Conservation (phyloP, 2,113 vertebrate species). For the Carassius auratus region DNA sequence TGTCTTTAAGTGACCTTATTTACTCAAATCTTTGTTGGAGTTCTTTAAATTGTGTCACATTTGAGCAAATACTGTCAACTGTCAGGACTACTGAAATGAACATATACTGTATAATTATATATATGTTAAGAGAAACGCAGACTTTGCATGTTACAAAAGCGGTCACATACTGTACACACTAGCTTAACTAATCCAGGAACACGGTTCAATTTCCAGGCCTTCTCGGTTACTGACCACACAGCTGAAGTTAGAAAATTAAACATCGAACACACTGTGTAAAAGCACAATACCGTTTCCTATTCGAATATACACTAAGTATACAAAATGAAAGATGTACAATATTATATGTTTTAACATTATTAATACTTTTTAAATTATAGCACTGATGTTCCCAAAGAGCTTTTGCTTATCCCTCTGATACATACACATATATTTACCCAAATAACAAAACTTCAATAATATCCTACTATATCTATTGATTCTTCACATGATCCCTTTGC, state of each 20-base stretch:
- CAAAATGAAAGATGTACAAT: slow-evolving; percentile 65
- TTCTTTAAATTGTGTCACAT: background rate
- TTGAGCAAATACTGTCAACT: background rate
- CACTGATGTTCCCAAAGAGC: slow-evolving; percentile 60
- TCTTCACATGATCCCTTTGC: slow-evolving; percentile 69
- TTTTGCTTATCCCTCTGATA: slow-evolving; percentile 52
- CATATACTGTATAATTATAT: background rate
- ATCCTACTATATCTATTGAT: slow-evolving; percentile 59
- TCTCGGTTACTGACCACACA: slow-evolving; percentile 40
- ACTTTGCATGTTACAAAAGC: slow-evolving; percentile 40
- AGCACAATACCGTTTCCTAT: slow-evolving; percentile 49
- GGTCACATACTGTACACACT: background rate
- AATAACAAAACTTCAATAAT: slow-evolving; percentile 66
- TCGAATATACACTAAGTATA: slow-evolving; percentile 64
- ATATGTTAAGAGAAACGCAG: background rate
- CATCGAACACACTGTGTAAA: slow-evolving; percentile 44
- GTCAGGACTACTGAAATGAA: slow-evolving; percentile 4
- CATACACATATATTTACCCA: slow-evolving; percentile 63
- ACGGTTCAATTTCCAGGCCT: background rate
- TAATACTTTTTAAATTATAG: slow-evolving; percentile 71
- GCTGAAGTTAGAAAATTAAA: slow-evolving; percentile 46
- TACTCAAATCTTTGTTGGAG: slow-evolving; percentile 22
- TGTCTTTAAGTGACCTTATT: slow-evolving; percentile 11
- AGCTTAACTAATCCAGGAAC: background rate
- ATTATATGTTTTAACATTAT: slow-evolving; percentile 72